These are phyloP conservation scores for Drosophila nasuta DNA, from an alignment of 1,140 invertebrate genomes.

Conservation along the genomic window DNA sequence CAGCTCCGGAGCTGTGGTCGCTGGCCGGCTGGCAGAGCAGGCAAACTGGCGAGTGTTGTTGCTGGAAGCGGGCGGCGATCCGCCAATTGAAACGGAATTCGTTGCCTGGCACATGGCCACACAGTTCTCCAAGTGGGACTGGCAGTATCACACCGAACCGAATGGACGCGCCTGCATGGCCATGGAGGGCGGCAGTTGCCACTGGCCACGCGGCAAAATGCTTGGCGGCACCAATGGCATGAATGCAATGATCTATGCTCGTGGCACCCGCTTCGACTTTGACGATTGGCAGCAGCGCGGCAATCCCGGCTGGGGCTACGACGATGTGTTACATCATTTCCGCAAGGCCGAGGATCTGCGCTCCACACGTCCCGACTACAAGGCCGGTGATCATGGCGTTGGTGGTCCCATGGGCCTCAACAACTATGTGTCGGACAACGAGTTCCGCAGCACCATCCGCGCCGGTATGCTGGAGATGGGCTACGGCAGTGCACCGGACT, in stretches of 20 bases:
- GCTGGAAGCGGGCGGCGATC: conserved; percentile 86
- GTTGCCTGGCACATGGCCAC: conserved; percentile 83
- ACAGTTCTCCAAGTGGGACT: conserved; percentile 82
- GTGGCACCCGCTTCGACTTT: conserved; percentile 89
- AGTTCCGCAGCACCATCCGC: conserved; percentile 84
- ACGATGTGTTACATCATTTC: conserved; percentile 90
- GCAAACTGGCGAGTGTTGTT: conserved; percentile 83
- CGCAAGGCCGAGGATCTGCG: conserved; percentile 88
- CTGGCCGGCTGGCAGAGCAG: conserved; percentile 67
- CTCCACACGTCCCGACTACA: conserved; percentile 85
- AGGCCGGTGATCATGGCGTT: conserved; percentile 87
- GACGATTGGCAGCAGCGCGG: conserved; percentile 88
- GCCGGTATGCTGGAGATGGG: conserved; percentile 84
- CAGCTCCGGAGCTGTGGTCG: conserved; percentile 87
- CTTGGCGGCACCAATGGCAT: conserved; percentile 90
- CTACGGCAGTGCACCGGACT: conserved; percentile 86
- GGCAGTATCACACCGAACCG: conserved; percentile 81
- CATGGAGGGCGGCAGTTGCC: conserved; percentile 85
- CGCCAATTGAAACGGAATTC: conserved; percentile 76
- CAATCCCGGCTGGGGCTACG: conserved; percentile 89
- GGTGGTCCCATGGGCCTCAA: conserved; percentile 88
- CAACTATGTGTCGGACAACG: conserved; percentile 84
- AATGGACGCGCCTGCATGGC: conserved; percentile 82
- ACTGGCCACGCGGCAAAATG: conserved; percentile 88
- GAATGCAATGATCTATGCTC: conserved; percentile 91